Evolutionary conservation across 2,888 invertebrate genomes (phyloP).

Genomic region (Diachrysia chrysitis): DNA sequence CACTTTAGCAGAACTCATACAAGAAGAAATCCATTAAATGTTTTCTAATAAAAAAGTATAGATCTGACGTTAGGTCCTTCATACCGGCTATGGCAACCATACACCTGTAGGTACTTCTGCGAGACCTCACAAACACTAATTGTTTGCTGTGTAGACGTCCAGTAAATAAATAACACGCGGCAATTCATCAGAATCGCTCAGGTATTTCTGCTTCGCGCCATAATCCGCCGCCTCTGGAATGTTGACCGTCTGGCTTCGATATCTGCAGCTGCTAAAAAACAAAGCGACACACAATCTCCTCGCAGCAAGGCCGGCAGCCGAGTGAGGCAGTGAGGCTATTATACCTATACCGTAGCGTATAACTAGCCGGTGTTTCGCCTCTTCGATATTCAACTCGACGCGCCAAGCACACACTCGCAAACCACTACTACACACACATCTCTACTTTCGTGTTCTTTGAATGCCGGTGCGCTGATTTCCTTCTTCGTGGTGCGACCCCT

Average conservation of each 20-base stretch:
- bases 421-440: slow-evolving; percentile 72
- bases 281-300: slow-evolving; percentile 70
- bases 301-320: slow-evolving; percentile 68
- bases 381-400: slow-evolving; percentile 66
- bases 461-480: slow-evolving; percentile 82
- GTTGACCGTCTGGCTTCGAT: slow-evolving; percentile 82
- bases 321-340: slow-evolving; percentile 71
- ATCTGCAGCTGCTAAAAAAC: slow-evolving; percentile 69
- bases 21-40: slow-evolving; percentile 33
- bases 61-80: slow-evolving; percentile 34
- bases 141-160: slow-evolving; percentile 62
- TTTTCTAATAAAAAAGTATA: slow-evolving; percentile 30
- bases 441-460: slow-evolving; percentile 71
- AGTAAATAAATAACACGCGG: slow-evolving; percentile 79
- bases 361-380: slow-evolving; percentile 58
- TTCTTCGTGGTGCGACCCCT: slow-evolving; percentile 76
- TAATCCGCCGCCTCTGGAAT: slow-evolving; percentile 82
- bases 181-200: slow-evolving; percentile 83
- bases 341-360: slow-evolving; percentile 12
- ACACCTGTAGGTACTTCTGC: slow-evolving; percentile 42
- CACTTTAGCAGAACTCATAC: neutral
- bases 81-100: slow-evolving; percentile 25
- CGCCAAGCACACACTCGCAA: slow-evolving; percentile 70
- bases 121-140: slow-evolving; percentile 51
- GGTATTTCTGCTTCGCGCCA: slow-evolving; percentile 86